phyloP scores from a whole-genome alignment of 2,113 vertebrate species.

The Pseudonaja textilis region DNA sequence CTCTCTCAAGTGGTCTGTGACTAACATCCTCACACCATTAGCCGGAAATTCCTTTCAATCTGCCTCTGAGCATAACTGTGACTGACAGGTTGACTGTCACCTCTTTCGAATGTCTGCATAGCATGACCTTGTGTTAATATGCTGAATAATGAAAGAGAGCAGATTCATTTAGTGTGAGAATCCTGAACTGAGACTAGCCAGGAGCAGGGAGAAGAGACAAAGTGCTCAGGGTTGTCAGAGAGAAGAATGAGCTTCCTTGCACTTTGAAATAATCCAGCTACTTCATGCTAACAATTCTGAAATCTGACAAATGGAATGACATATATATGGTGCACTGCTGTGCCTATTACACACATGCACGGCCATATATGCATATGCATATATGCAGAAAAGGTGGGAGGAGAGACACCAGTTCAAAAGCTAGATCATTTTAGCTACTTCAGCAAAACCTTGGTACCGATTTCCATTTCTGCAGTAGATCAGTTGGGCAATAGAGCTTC shows the following conservation, averaged over 20 bases:
- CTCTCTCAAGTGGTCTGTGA: conserved; percentile 7
- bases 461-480: not conserved
- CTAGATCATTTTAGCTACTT: not conserved
- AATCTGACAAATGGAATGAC: not conserved
- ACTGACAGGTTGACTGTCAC: conserved; percentile 52
- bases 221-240: conserved; percentile 47
- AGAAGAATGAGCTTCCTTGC: not conserved
- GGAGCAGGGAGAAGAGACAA: conserved; percentile 44
- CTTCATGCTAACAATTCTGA: conserved; percentile 11
- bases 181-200: conserved; percentile 50
- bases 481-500: not conserved
- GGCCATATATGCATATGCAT: not conserved
- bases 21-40: conserved; percentile 26
- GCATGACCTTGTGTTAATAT: conserved; percentile 62
- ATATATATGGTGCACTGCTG: not conserved
- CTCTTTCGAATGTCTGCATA: conserved; percentile 59
- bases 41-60: conserved; percentile 41
- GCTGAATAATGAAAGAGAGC: conserved; percentile 57
- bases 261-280: conserved; percentile 57
- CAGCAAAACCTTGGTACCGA: not conserved
- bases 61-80: conserved; percentile 44
- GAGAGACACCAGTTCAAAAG: not conserved
- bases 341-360: not conserved
- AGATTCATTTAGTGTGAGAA: conserved; percentile 60
- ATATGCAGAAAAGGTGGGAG: not conserved